These are phyloP conservation scores for Delichon dasypus DNA, from an alignment of 2,797 vertebrate genomes.

Conservation along the genomic window DNA sequence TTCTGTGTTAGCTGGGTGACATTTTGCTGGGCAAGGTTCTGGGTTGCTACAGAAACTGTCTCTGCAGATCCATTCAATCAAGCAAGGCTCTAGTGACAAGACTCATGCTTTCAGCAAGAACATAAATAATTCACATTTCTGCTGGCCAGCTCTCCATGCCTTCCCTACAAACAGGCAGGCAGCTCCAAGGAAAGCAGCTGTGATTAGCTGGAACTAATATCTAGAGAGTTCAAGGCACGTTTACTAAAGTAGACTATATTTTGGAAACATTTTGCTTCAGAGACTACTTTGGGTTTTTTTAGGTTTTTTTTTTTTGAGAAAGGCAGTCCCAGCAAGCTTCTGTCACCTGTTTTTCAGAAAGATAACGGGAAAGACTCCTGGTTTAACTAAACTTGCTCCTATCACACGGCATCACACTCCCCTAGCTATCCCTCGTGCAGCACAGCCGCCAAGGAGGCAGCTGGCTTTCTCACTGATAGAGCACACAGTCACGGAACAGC, in stretches of 20 bases:
- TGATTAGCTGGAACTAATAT: not conserved
- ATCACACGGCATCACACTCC: not conserved
- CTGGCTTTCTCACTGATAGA: not conserved
- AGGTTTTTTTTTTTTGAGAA: not conserved
- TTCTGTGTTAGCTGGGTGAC: not conserved
- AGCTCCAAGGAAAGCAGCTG: not conserved
- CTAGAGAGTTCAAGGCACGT: not conserved
- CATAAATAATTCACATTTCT: constrained; percentile 59
- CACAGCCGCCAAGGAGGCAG: not conserved
- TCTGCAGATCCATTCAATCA: constrained; percentile 11
- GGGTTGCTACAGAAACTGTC: constrained; percentile 58
- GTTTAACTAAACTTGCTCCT: not conserved
- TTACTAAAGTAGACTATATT: not conserved
- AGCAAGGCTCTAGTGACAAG: constrained; percentile 20
- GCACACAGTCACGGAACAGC: fast-evolving
- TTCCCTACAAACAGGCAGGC: not conserved
- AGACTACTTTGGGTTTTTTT: not conserved
- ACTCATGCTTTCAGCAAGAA: constrained; percentile 15
- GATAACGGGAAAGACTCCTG: not conserved
- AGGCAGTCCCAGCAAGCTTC: not conserved
- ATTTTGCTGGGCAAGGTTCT: not conserved
- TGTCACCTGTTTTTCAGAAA: not conserved
- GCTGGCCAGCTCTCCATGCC: not conserved
- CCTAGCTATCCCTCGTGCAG: not conserved
- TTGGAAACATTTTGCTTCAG: not conserved